These are phyloP conservation scores for Monodelphis domestica DNA, from an alignment of 2,797 vertebrate genomes.

Conservation along the genomic window DNA sequence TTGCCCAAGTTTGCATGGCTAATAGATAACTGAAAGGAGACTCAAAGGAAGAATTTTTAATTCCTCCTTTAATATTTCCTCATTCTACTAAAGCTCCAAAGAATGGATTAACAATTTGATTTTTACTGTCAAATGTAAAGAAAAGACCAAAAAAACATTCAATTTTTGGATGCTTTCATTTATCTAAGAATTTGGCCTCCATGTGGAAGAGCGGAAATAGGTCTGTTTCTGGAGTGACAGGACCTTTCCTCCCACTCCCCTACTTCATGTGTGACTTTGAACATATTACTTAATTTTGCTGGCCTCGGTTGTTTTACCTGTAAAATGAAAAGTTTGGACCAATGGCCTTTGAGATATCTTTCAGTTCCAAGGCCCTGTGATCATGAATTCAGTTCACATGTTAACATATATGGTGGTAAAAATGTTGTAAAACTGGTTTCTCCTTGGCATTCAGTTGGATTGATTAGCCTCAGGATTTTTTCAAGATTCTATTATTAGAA, in stretches of 20 bases:
- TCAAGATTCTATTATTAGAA: neutral
- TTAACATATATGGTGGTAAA: neutral
- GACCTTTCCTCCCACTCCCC: neutral
- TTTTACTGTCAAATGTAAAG: neutral
- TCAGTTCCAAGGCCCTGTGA: neutral
- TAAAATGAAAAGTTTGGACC: neutral
- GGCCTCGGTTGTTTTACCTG: neutral
- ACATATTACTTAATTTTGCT: neutral
- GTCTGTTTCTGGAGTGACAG: neutral
- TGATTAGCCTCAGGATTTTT: neutral
- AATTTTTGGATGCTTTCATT: neutral
- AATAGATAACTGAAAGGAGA: neutral
- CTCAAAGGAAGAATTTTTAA: neutral
- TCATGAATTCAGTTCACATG: neutral
- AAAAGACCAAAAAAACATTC: neutral
- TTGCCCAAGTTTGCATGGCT: neutral
- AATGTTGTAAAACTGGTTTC: neutral
- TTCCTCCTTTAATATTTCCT: neutral
- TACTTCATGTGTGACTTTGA: neutral
- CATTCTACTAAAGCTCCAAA: neutral
- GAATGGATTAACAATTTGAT: neutral
- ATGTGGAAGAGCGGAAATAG: neutral
- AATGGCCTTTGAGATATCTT: neutral
- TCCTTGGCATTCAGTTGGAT: neutral
- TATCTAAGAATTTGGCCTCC: neutral